phyloP scores from a whole-genome alignment of 2,888 invertebrate genomes.

The Drosophila anomelani region DNA sequence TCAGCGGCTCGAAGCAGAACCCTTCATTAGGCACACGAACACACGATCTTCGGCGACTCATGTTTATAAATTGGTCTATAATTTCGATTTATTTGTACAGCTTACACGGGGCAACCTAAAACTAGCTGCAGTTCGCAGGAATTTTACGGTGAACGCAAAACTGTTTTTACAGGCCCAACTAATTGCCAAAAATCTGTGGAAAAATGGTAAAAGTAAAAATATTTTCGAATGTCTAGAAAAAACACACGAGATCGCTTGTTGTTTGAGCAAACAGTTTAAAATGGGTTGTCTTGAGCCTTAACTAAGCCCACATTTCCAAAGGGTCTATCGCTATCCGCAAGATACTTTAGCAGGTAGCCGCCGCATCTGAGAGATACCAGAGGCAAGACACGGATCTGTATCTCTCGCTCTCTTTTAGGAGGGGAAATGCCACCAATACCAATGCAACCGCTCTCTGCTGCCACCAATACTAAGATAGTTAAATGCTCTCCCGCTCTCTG shows the following conservation, averaged over 20 bases:
- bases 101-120: slow-evolving; percentile 41
- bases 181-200: slow-evolving; percentile 70
- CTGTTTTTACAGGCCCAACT: slow-evolving; percentile 67
- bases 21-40: slow-evolving; percentile 74
- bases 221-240: slow-evolving; percentile 50
- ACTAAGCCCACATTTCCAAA: slow-evolving; percentile 60
- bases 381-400: slow-evolving; percentile 7
- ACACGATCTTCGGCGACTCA: slow-evolving; percentile 65
- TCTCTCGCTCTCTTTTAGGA: slow-evolving; percentile 13
- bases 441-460: slow-evolving; percentile 9
- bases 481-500: slow-evolving; percentile 47
- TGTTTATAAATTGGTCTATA: slow-evolving; percentile 82
- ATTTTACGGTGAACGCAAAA: slow-evolving; percentile 41
- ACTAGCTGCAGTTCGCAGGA: slow-evolving; percentile 17
- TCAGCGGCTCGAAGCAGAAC: slow-evolving; percentile 57
- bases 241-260: slow-evolving; percentile 55
- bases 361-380: slow-evolving; percentile 21
- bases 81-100: slow-evolving; percentile 78
- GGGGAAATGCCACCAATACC: slow-evolving; percentile 69
- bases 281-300: slow-evolving; percentile 33
- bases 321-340: slow-evolving; percentile 42
- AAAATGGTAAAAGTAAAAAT: slow-evolving; percentile 55
- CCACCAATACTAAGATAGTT: neutral
- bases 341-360: slow-evolving; percentile 55
- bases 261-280: slow-evolving; percentile 74